These are phyloP conservation scores for Phylloscopus whistleri DNA, from an alignment of 2,113 vertebrate species.

Conservation along the genomic window DNA sequence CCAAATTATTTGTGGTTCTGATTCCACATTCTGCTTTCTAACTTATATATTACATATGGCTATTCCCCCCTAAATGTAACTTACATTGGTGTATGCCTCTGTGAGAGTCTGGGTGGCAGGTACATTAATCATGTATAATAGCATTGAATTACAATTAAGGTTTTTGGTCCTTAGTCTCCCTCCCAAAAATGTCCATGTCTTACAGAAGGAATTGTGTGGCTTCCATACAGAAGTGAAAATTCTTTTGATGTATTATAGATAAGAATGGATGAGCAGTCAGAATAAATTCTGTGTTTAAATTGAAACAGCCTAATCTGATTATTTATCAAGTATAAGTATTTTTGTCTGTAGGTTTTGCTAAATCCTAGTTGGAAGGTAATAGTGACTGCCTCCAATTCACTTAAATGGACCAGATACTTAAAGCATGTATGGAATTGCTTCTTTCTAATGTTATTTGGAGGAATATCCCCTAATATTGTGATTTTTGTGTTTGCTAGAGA, in stretches of 20 bases:
- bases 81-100: background rate
- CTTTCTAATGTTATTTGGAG: background rate
- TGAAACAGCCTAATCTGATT: conserved; percentile 16
- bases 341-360: background rate
- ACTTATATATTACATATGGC: fast-evolving
- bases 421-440: background rate
- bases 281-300: conserved; percentile 2
- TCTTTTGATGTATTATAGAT: background rate
- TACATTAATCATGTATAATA: background rate
- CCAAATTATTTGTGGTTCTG: background rate
- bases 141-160: background rate
- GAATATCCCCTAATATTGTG: background rate
- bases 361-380: background rate
- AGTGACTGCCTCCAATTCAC: background rate
- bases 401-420: background rate
- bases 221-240: background rate
- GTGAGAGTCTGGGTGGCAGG: background rate
- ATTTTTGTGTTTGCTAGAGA: background rate
- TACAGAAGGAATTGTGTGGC: background rate
- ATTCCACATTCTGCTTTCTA: background rate
- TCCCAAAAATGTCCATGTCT: background rate
- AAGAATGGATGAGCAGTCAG: background rate
- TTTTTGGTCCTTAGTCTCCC: background rate
- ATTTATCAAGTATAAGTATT: conserved; percentile 31
- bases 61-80: fast-evolving